Evolutionary conservation across 2,888 invertebrate species (phyloP), one percentile per base, ranked within the genome.

Genomic region (Silvanus unidentatus): DNA sequence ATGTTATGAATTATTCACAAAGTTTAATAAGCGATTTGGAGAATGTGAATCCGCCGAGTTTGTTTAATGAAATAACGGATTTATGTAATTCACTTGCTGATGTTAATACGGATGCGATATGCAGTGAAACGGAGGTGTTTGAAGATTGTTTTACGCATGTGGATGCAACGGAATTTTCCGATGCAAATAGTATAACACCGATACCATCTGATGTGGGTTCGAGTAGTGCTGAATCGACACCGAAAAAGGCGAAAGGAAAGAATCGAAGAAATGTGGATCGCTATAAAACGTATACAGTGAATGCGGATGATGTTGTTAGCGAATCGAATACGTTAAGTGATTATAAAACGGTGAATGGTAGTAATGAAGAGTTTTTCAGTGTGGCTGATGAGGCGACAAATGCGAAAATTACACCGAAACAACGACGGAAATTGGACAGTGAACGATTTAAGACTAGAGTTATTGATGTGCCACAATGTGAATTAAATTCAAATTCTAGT

Each of bases 231-330:
- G 88, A 88, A 58, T 83, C 86, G 0, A 86, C 88, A 0, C 87
- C 88, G 0, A 84, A 82, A 54, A 89, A 88, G 0, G 87, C 88
- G 0, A 89, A 87, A 67, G n/a, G n/a, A n/a, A n/a, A n/a, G n/a
- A 88, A 89, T 63, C 84, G 84, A 60, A 74, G 90, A 32, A 81
- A 80, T 54, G 68, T 84, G 29, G 88, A 91, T 58, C 79, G 91
- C 48, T 89, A 83, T 64, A 86, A 84, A 65, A 91, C 90, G 0
- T 91, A 90, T 63, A 89, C 88, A 0, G 86, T 90, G 32, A 82
- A 81, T 0, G 82, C 78, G n/a, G n/a, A n/a, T n/a, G n/a, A n/a
- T n/a, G n/a, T n/a, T n/a, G n/a, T n/a, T 1, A 78, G 77, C 4
- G 32, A 32, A 32, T 12, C 32, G 32, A 32, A 22, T 22, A 22